Evolutionary conservation across 2,888 invertebrate genomes (phyloP), one percentile per base, ranked within the genome.

Genomic region (Synergus itoensis): DNA sequence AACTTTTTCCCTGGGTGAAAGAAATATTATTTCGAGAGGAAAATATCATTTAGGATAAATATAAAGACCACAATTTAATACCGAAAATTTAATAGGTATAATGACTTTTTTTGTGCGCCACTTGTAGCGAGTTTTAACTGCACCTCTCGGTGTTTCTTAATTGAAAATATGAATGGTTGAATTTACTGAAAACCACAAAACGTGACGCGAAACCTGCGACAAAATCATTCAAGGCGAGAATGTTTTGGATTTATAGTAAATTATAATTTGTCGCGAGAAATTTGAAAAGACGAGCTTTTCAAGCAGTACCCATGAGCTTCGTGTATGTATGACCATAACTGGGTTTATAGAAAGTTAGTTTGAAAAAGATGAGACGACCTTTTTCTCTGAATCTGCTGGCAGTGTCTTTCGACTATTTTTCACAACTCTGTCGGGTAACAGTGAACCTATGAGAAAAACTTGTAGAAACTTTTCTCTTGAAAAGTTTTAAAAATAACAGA

Each of bases 401-500:
- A 73, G 7, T 18, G 28, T 73, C 73, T 73, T 73, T 53, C 53
- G 53, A n/a, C 73, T 73, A 53, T 73, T 53, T 53, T 73, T 57
- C 73, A 53, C 53, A 73, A 73, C 36, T 73, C 3, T 18, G 36
- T 28, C 48, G 36, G 40, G 36, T 57, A 73, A 73, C 36, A 73
- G 53, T 1, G 36, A 57, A 53, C 53, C 73, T 73, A 53, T 36
- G 40, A 73, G 40, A 12, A 73, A 43, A 73, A 73, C n/a, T 73
- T 73, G 40, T n/a, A n/a, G n/a, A 73, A 73, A 57, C 53, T 73
- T 73, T 73, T 73, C 36, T 9, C 73, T 57, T 53, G 73, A 57
- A 73, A 53, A 73, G 53, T 73, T 73, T 73, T 73, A 36, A 53
- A 57, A 73, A 73, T 73, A 73, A 73, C 48, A 73, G 73, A 40